Evolutionary conservation across 2,113 vertebrate species (phyloP), one percentile per base, ranked within the genome.

Genomic region (Sceloporus undulatus): DNA sequence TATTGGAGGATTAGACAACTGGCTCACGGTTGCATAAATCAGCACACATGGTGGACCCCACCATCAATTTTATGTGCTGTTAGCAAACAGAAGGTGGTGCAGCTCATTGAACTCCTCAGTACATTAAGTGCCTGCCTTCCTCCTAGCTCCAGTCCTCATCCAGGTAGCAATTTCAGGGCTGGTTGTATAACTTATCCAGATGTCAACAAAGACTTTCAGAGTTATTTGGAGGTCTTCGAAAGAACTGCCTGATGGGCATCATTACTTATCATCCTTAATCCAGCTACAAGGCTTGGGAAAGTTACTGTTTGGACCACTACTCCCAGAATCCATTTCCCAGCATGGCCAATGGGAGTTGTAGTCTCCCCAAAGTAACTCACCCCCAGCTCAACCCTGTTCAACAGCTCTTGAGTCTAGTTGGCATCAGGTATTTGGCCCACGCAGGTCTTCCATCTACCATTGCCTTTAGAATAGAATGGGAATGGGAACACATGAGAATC

Each of bases 1-100:
- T 79, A n/a, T 21, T 27, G 13, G 1, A 2, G 5, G 10, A 9
- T 0, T 0, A 54, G 29, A 59, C 59, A 2, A 9, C 1, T 74
- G 19, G 0, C 10, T 10, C 5, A n/a, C 48, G 2, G 48, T 29
- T 75, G 25, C 1, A 1, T 80, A 83, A 7, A 25, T 82, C 5
- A 11, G 1, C 42, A 18, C 14, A 40, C 11, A 11, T 68, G 38
- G 40, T 29, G 87, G 59, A 68, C 16, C 40, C 42, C 73, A 40
- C 21, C 62, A 40, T 70, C 11, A 34, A 34, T 52, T 27, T 65
- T 62, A n/a, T 68, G 73, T 54, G 59, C 80, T 38, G 4, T 56
- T 88, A 40, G 14, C 21, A 27, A 78, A 4, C 59, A 40, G 81
- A 76, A 42, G 38, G 48, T 9, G 40, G 62, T 9, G 19, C 71